Percentiles rank a stretch among this genome's conserved stretches.
phyloP scores from a whole-genome alignment of 1,140 invertebrate genomes.

The Xylocopa sonorina region DNA sequence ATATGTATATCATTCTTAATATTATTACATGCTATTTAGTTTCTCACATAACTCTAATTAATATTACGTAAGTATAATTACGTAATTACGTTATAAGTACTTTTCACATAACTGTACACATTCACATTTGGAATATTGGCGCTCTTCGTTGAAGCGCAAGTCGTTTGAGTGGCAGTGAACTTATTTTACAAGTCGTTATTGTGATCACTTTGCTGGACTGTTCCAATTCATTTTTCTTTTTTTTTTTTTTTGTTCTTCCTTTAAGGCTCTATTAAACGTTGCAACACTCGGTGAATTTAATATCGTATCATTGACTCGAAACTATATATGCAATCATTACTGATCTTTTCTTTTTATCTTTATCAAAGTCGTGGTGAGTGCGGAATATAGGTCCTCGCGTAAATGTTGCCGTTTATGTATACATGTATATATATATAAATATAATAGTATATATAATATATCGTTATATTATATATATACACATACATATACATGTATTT shows the following conservation, averaged over 20 bases:
- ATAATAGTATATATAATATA: too few species aligned
- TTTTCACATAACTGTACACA: conserved; percentile 75
- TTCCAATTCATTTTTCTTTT: too few species aligned
- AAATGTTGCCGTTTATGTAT: conserved; percentile 46
- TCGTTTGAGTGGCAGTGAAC: conserved; percentile 77
- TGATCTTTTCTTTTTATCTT: too few species aligned
- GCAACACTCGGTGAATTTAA: conserved; percentile 60
- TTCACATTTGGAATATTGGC: conserved; percentile 72
- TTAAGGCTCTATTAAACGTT: conserved; percentile 62
- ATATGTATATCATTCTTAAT: conserved; percentile 71
- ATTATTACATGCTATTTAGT: conserved; percentile 70
- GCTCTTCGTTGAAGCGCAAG: conserved; percentile 66
- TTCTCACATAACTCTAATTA: conserved; percentile 74
- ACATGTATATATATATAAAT: conserved; percentile 25
- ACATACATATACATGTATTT: conserved; percentile 34
- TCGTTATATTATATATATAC: too few species aligned
- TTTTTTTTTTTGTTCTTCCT: conserved; percentile 26
- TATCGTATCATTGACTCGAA: conserved; percentile 67
- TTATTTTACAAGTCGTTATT: conserved; percentile 74
- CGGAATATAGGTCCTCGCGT: conserved; percentile 60
- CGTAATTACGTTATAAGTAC: conserved; percentile 73
- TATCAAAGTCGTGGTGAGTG: conserved; percentile 65
- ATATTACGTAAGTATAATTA: conserved; percentile 73
- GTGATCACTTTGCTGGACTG: conserved; percentile 69
- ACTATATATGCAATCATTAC: conserved; percentile 65